Base-by-base conservation (phyloP, 1,140 invertebrate species). In the Drosophila repletoides region DNA sequence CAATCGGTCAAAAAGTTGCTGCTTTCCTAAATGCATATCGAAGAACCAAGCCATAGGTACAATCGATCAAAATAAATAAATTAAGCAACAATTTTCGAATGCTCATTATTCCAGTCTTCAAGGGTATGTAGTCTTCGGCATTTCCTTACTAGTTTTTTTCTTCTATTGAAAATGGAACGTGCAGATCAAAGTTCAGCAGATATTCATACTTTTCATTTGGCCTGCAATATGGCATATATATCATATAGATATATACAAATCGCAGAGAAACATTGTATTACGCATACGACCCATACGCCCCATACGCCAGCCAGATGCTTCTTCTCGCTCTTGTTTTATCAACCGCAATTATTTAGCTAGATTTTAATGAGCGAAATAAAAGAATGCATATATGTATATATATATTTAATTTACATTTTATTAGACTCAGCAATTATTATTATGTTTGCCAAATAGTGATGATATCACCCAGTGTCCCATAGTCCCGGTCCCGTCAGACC, bases 361-460 rank as follows among this genome's bases (percentile, higher is more conserved):
- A 31, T 61, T 61, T 43, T 43, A 53, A 49, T 51, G 55, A 59
- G 34, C n/a, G n/a, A n/a, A n/a, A n/a, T n/a, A n/a, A n/a, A n/a
- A n/a, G n/a, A n/a, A n/a, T n/a, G n/a, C n/a, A n/a, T n/a, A n/a
- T n/a, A n/a, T n/a, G n/a, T n/a, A 73, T 59, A 79, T 58, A 41
- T 34, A 79, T 70, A 73, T 70, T 83, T 83, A 84, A n/a, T 83
- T 83, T 84, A 55, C 69, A 83, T 84, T 84, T 73, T 76, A 84
- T 84, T 83, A 73, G 77, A 58, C 58, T n/a, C 33, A 61, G 45
- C 76, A 65, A 76, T 81, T 83, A 83, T 77, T 76, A 56, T 72
- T n/a, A n/a, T n/a, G n/a, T n/a, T n/a, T 83, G 79, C 79, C 74
- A 77, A 83, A 84, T 84, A 63, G 74, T 55, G 77, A 83, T 84